Evolutionary conservation across 2,888 invertebrate genomes (phyloP).

Genomic region (Eucera pruinosa): DNA sequence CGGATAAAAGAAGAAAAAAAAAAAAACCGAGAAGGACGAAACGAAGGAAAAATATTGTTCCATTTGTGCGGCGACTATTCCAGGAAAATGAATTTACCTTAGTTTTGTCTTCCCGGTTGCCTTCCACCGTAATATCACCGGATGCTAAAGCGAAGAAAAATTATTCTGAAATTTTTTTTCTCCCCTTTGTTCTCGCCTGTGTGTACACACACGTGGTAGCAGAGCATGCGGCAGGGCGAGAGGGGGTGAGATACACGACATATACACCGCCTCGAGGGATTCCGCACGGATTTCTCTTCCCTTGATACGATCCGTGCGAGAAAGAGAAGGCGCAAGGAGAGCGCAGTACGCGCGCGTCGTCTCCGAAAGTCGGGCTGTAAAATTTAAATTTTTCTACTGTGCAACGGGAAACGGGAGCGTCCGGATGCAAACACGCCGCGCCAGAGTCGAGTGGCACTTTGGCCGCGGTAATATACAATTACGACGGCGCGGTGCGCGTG

Average conservation of each 20-base stretch:
- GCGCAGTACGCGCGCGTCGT: slow-evolving; percentile 8
- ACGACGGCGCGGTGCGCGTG: background rate
- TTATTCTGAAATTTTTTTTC: slow-evolving; percentile 63
- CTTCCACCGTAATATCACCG: slow-evolving; percentile 50
- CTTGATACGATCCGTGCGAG: slow-evolving; percentile 37
- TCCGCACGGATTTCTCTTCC: slow-evolving; percentile 49
- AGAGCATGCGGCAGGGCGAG: background rate
- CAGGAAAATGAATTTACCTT: slow-evolving; percentile 72
- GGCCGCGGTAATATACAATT: slow-evolving; percentile 34
- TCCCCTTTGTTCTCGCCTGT: slow-evolving; percentile 54
- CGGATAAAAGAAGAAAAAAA: slow-evolving; percentile 22
- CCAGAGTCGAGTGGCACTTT: slow-evolving; percentile 6
- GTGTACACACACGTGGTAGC: slow-evolving; percentile 2
- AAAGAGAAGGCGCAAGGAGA: no score
- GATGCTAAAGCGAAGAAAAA: slow-evolving; percentile 67
- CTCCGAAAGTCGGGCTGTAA: slow-evolving; percentile 35
- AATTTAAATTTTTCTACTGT: slow-evolving; percentile 52
- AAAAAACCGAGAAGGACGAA: no score
- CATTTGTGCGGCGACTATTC: slow-evolving; percentile 70
- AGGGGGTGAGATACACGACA: slow-evolving; percentile 12
- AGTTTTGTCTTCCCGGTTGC: slow-evolving; percentile 42
- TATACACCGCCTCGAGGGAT: slow-evolving; percentile 29
- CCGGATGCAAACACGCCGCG: slow-evolving; percentile 16
- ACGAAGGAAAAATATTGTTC: slow-evolving; percentile 61
- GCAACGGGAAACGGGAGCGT: background rate